Base-by-base conservation (phyloP, 2,888 invertebrate species). In the Mimachlamys varia region DNA sequence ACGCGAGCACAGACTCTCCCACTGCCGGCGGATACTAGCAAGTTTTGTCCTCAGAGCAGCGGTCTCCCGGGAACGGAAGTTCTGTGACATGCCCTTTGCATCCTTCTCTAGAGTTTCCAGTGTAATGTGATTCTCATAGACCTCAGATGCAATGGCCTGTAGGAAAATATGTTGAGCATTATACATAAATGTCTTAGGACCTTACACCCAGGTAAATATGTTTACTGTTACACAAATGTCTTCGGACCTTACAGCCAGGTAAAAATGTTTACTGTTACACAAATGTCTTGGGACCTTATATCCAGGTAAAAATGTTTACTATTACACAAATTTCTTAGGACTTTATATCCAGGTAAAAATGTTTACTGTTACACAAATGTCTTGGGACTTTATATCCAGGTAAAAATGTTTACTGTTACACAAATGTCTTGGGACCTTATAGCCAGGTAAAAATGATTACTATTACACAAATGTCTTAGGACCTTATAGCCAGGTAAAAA, bases 1-100 rank as follows among this genome's bases (percentile, higher is more conserved):
- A 88, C 98, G 98, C 10, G 98, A 97, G 96, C 98, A 98, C 87
- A 99, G 97, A 88, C 98, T 97, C 90, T 98, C 97, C 95, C 99
- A 98, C 94, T 98, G 98, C 94, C 98, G 98, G 95, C 98, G 98
- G 49, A 99, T 96, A 87, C 98, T 97, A 13, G 97, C 97, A 15
- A 99, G 98, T 96, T 98, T 98, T 2, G 97, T 97, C 95, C 98
- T 98, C 1, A 98, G 97, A 94, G 98, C 98, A 89, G 98, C 98
- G 0, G 98, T 96, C 98, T 98, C 94, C 97, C 98, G 91, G 88
- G 95, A 96, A 89, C 95, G 94, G 95, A 95, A 96, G 94, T 95
- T 96, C 97, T 97, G 97, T 97, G 22, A 98, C 91, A 99, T 97
- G 94, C 98, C 98, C 76, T 97, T 97, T 4, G 98, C 98, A 96